A percentile compares a stretch with the other conserved stretches of the same genome.
phyloP scores from a whole-genome alignment of 2,888 invertebrate genomes.

The Parnassius orleans region DNA sequence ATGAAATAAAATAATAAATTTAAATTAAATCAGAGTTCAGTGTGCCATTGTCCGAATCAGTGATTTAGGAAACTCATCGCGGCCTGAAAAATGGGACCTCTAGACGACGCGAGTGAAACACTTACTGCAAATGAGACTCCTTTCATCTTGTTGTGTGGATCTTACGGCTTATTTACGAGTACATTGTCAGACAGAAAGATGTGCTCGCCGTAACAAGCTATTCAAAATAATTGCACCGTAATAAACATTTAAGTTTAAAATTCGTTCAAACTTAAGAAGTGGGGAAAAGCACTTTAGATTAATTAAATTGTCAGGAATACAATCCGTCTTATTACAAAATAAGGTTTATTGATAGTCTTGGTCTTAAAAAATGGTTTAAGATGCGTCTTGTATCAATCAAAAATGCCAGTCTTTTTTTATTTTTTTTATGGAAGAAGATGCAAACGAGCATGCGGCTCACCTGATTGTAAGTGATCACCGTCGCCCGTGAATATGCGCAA shows the following conservation, averaged over 20 bases:
- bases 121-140: conserved; percentile 63
- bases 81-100: conserved; percentile 56
- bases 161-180: conserved; percentile 49
- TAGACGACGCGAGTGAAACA: conserved; percentile 49
- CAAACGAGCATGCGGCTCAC: no score
- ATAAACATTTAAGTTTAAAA: conserved; percentile 9
- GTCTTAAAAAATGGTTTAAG: no score
- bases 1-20: background rate
- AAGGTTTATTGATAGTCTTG: no score
- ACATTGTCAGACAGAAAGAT: conserved; percentile 23
- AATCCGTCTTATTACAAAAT: no score
- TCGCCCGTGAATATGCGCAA: no score
- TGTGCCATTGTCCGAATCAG: conserved; percentile 38
- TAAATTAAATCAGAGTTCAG: conserved; percentile 26
- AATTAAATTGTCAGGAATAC: no score
- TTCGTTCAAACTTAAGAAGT: background rate
- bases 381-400: no score
- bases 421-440: no score
- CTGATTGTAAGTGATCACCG: no score
- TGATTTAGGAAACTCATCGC: conserved; percentile 53
- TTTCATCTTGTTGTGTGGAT: conserved; percentile 45
- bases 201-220: conserved; percentile 31
- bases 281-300: background rate
- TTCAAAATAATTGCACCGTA: conserved; percentile 24
- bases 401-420: no score